Percentiles rank a stretch among this genome's conserved stretches.
Conservation (phyloP, 2,113 vertebrate genomes). For the Chaenogobius annularis region DNA sequence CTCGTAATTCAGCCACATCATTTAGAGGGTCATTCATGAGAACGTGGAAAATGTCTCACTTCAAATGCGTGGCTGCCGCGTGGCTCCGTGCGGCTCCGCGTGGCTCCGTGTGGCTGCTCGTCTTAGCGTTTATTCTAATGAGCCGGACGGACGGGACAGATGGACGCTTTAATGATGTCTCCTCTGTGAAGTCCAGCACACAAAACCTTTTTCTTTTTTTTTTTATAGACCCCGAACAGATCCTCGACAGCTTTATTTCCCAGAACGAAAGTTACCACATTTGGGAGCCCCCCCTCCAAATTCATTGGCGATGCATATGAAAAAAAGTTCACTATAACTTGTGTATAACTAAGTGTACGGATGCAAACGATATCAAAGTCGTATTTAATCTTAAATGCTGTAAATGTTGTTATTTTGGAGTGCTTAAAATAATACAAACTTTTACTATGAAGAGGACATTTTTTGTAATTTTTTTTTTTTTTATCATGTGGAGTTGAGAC, state of each 20-base stretch:
- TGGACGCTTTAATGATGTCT: slow-evolving; percentile 46
- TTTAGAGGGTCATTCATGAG: neutral
- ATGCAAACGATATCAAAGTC: no score
- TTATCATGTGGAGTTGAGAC: no score
- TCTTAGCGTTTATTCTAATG: slow-evolving; percentile 60
- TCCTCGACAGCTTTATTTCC: neutral
- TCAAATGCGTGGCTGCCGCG: slow-evolving; percentile 31
- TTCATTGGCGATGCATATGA: no score
- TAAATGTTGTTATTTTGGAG: neutral
- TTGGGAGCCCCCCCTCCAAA: no score
- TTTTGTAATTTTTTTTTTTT: no score
- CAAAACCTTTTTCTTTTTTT: no score
- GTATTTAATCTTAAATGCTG: no score
- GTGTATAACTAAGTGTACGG: no score
- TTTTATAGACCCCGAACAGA: slow-evolving; percentile 4
- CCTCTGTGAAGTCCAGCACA: slow-evolving; percentile 43
- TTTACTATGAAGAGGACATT: no score
- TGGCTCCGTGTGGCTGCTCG: slow-evolving; percentile 21
- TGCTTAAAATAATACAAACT: neutral
- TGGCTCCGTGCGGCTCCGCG: slow-evolving; percentile 21
- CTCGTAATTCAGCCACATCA: neutral
- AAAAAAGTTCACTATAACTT: no score
- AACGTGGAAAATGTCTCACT: slow-evolving; percentile 2
- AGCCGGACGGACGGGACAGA: slow-evolving; percentile 43
- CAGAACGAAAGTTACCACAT: no score